Base-by-base conservation (phyloP, 2,113 vertebrate genomes). In the Ciconia boyciana region DNA sequence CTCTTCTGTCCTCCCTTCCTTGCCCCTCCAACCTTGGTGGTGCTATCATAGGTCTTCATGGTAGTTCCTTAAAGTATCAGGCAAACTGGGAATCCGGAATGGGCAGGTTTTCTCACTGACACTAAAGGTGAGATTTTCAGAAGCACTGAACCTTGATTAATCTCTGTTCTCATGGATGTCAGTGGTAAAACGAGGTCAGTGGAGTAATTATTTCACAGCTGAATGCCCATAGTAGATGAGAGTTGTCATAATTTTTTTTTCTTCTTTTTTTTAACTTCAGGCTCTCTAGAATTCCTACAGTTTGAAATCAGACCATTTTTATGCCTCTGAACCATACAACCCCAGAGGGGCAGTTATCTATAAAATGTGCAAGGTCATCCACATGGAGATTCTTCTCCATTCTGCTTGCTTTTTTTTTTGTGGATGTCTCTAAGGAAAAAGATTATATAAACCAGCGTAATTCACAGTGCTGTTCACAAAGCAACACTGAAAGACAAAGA, bases 171-270 rank as follows among this genome's bases (percentile, higher is more conserved):
- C 62, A 39, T 54, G 46, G 75, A 86, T 90, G 88, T 90, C 66
- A 70, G 46, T 74, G 62, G 62, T 80, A 88, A 96, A 96, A 92
- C 1, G 29, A 95, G 90, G 92, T 92, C 88, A 95, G 79, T 95
- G 51, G 88, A 92, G 92, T 95, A 96, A 96, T 97, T 95, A 96
- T 87, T 89, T 90, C 82, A 96, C 83, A 95, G 82, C 14, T 90
- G 90, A 93, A 86, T 74, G 82, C 66, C 39, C 46, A n/a, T 8
- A 86, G 46, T 74, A 80, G n/a, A 83, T 93, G 49, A 90, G 46
- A 77, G 5, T 19, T 79, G 41, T 28, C 5, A 0, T 54, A 3
- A 3, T 31, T 41, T 46, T 25, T 58, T 9, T 55, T 1, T 15
- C 34, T 8, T 25, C 7, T 28, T 48, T 52, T 5, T 71, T 39